Evolutionary conservation across 2,888 invertebrate species (phyloP), one percentile per base, ranked within the genome.

Genomic region (Heliconius sara): DNA sequence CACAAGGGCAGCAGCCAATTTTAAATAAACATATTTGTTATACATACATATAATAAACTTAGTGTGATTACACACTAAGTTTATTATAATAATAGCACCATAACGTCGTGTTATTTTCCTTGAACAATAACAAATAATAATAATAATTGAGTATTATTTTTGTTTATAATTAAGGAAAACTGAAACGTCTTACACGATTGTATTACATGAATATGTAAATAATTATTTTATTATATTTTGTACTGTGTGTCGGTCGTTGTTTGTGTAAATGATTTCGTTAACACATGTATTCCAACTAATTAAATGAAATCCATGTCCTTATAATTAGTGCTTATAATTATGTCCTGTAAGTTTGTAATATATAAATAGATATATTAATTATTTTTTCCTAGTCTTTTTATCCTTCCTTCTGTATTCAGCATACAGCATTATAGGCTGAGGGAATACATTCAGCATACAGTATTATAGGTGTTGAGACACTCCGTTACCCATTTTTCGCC

Each of bases 291-390:
- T 65, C 27, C 6, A 13, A 5, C 25, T 6, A 65, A 25, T 25
- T 65, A 65, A 65, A 27, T 65, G 25, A 65, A 25, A 27, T 65
- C 25, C 30, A 65, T 65, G 27, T 27, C 65, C 27, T 27, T 16
- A 27, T 65, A 27, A 65, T 27, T 65, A 65, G 30, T 65, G 65
- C 7, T 6, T 16, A 27, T 65, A 27, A 65, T 27, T 27, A 65
- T 65, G 65, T 65, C 65, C 30, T 65, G 65, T 65, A 65, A 39
- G 34, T 68, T 68, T 43, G 43, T n/a, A 60, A n/a, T n/a, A 22
- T 52, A 52, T 52, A 52, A 7, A 52, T 22, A 52, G 52, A 52
- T 52, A 27, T 27, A 2, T 27, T 27, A 27, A 27, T 27, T 27
- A 27, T 27, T 27, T 52, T 52, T 52, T 12, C 47, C 47, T 47